Percentiles rank a stretch among this genome's conserved stretches.
Conservation (phyloP, 2,113 vertebrate genomes). For the Chaetorhynchus papuensis region DNA sequence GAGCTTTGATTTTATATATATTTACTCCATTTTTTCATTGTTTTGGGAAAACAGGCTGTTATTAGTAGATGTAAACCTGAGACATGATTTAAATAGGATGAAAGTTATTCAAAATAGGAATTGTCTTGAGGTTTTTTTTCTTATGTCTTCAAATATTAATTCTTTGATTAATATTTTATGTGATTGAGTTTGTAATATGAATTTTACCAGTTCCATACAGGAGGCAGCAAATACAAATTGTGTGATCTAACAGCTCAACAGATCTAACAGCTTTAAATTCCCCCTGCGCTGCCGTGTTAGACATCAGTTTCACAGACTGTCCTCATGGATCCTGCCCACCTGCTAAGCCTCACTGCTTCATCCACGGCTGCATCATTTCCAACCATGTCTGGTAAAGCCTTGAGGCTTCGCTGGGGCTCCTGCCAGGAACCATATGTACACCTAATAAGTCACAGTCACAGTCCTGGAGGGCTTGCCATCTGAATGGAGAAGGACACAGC, state of each 20-base stretch:
- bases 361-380: not conserved
- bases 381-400: not conserved
- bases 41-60: not conserved
- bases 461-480: not conserved
- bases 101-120: not conserved
- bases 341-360: not conserved
- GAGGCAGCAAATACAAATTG: not conserved
- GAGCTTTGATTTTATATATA: not conserved
- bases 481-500: not conserved
- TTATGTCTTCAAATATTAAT: not conserved
- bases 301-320: not conserved
- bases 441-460: not conserved
- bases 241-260: not conserved
- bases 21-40: not conserved
- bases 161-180: not conserved
- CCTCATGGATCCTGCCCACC: not conserved
- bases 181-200: not conserved
- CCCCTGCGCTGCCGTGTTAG: accelerated
- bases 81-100: not conserved
- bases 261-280: not conserved
- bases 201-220: not conserved
- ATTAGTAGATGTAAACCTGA: not conserved
- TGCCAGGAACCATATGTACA: not conserved
- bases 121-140: not conserved
- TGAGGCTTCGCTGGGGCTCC: not conserved